phyloP scores from a whole-genome alignment of 2,113 vertebrate species.

The Rhabdomys dilectus region DNA sequence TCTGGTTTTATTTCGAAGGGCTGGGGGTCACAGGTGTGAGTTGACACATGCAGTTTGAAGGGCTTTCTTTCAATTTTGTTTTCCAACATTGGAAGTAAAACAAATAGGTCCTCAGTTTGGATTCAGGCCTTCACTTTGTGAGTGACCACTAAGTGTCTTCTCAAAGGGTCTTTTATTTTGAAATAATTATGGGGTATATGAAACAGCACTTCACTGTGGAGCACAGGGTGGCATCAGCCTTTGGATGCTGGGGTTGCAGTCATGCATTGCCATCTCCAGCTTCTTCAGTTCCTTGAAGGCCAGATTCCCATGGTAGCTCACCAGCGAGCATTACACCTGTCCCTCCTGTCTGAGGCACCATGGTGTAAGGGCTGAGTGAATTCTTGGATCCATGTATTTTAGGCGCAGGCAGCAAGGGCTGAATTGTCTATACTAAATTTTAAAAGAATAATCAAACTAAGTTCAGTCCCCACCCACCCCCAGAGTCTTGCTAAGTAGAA shows the following conservation, averaged over 20 bases:
- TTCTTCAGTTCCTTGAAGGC: neutral
- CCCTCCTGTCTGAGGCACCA: neutral
- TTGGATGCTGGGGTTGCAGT: neutral
- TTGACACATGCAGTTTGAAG: neutral
- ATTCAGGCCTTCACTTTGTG: neutral
- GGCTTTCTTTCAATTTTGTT: neutral
- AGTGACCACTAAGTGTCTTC: neutral
- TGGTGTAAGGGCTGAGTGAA: fast-evolving
- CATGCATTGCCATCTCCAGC: neutral
- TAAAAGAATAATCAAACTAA: conserved; percentile 40
- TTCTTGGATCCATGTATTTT: too few species aligned
- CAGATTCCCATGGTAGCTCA: neutral
- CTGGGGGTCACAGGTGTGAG: neutral
- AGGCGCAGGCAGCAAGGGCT: neutral
- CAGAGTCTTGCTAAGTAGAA: neutral
- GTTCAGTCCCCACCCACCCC: fast-evolving
- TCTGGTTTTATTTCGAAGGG: neutral
- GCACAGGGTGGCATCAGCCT: neutral
- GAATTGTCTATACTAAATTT: neutral
- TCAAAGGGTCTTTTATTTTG: neutral
- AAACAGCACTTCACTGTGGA: neutral
- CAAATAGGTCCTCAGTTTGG: neutral
- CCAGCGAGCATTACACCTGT: too few species aligned
- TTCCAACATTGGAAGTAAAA: neutral
- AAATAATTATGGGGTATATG: neutral